phyloP scores from a whole-genome alignment of 2,113 vertebrate species.

The Taurulus bubalis region DNA sequence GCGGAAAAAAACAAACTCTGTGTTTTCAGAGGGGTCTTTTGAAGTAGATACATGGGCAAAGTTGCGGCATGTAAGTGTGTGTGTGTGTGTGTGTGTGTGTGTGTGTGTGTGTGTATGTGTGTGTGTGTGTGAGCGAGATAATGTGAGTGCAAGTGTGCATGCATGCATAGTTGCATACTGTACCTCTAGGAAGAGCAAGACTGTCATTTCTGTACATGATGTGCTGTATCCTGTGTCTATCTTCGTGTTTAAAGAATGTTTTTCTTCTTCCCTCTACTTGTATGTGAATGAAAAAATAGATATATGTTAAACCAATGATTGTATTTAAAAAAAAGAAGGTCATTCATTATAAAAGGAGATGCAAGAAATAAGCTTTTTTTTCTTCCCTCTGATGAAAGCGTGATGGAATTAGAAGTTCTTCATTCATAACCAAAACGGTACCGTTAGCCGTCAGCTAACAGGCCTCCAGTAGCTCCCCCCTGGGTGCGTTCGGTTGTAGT shows the following conservation, averaged over 20 bases:
- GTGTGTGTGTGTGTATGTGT: constrained; percentile 10
- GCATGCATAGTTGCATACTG: constrained; percentile 33
- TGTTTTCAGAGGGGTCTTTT: constrained; percentile 1
- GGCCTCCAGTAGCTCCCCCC: constrained; percentile 1
- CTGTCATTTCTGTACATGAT: constrained; percentile 36
- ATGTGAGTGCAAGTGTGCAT: constrained; percentile 43
- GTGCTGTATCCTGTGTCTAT: constrained; percentile 47
- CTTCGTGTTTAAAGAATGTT: constrained; percentile 56
- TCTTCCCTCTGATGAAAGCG: constrained; percentile 3
- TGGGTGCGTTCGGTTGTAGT: background rate
- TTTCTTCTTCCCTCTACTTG: constrained; percentile 31
- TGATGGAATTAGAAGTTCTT: constrained; percentile 60
- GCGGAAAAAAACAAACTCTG: background rate
- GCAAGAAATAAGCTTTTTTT: constrained; percentile 2
- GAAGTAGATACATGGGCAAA: background rate
- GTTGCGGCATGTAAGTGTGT: background rate
- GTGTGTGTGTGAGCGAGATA: background rate
- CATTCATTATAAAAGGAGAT: constrained; percentile 19
- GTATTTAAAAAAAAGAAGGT: constrained; percentile 66
- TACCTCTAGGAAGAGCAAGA: constrained; percentile 40
- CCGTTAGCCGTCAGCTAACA: constrained; percentile 15
- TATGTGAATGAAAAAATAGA: constrained; percentile 67
- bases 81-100: background rate
- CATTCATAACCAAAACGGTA: constrained; percentile 29
- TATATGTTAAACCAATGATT: constrained; percentile 66